phyloP scores from a whole-genome alignment of 1,140 invertebrate genomes.

The Microplitis demolitor region DNA sequence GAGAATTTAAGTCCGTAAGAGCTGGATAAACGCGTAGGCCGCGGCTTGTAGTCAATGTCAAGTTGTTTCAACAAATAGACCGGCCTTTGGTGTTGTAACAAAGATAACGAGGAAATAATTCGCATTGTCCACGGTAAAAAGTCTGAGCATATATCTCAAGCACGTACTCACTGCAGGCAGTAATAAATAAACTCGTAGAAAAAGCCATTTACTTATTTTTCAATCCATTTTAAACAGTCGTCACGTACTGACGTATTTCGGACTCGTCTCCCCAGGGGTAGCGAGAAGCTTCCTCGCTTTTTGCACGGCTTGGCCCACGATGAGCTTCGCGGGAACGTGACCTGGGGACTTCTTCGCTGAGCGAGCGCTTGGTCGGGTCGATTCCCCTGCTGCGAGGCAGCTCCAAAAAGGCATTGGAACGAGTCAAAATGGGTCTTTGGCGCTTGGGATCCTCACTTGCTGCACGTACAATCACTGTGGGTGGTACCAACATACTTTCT shows the following conservation, averaged over 20 bases:
- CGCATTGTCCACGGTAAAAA: neutral
- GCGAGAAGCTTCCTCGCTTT: conserved; percentile 53
- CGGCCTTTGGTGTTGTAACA: conserved; percentile 28
- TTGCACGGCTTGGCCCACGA: conserved; percentile 48
- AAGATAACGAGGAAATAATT: conserved; percentile 23
- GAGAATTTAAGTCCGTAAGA: neutral
- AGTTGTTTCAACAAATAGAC: conserved; percentile 28
- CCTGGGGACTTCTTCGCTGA: conserved; percentile 56
- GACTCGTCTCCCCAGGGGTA: conserved; percentile 47
- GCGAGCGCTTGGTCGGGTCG: conserved; percentile 49
- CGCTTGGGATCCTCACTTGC: conserved; percentile 50
- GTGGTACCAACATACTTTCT: conserved; percentile 25
- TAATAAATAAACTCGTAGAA: conserved; percentile 2
- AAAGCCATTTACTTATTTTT: neutral
- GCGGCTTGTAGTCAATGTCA: conserved; percentile 30
- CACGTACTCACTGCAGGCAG: conserved; percentile 2
- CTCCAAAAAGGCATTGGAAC: conserved; percentile 55
- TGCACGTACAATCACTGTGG: conserved; percentile 37
- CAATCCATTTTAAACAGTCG: conserved; percentile 47
- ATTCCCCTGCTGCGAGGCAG: conserved; percentile 39
- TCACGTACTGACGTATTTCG: conserved; percentile 56
- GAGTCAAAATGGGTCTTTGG: conserved; percentile 46
- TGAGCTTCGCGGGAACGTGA: conserved; percentile 32
- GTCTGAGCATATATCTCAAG: neutral
- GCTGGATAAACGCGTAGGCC: conserved; percentile 26